Evolutionary conservation across 2,113 vertebrate genomes (phyloP).

Genomic region (Tupaia tana): DNA sequence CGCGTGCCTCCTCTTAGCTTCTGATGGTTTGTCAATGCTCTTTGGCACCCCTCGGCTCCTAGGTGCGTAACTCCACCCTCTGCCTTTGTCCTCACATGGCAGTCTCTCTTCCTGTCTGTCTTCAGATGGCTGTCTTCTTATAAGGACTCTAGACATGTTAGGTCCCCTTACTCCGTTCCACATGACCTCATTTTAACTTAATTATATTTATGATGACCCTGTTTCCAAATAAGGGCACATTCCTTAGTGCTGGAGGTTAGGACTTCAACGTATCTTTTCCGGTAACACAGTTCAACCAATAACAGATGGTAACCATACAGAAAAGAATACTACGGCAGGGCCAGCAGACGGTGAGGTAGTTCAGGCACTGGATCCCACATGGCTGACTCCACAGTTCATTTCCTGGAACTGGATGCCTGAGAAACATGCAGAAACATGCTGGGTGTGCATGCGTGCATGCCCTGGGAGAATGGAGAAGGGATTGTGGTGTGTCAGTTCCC

Average conservation of each 20-base stretch:
- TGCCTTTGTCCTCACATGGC: neutral
- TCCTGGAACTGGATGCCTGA: no score
- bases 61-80: neutral
- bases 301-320: neutral
- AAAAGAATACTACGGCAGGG: neutral
- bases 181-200: neutral
- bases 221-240: conserved; percentile 7
- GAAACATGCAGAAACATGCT: no score
- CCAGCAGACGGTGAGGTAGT: no score
- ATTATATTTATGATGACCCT: neutral
- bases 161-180: neutral
- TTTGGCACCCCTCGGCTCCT: neutral
- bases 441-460: no score
- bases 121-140: neutral
- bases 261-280: neutral
- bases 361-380: no score
- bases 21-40: neutral
- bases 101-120: neutral
- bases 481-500: no score
- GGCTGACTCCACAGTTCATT: no score
- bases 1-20: neutral
- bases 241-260: neutral
- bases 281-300: neutral
- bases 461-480: no score
- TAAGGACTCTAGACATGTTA: neutral